These are phyloP conservation scores for Parapsyche elsis DNA, from an alignment of 1,140 invertebrate genomes.

Conservation along the genomic window DNA sequence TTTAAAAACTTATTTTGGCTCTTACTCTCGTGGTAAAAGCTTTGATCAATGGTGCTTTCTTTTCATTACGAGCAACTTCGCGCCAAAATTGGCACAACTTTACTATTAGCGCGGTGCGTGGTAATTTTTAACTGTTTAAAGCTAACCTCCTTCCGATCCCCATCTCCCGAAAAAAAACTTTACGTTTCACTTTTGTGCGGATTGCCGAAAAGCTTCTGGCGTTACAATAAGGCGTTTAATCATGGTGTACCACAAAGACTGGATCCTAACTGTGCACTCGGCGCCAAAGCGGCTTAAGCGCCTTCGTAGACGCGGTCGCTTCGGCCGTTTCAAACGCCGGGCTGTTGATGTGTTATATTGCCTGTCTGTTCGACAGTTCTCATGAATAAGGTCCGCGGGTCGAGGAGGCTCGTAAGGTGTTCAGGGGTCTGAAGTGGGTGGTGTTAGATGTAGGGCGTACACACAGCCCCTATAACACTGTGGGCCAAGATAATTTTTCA, in stretches of 20 bases:
- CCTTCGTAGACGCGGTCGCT: slow-evolving; percentile 18
- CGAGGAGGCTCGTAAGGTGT: slow-evolving; percentile 41
- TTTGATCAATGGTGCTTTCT: not conserved
- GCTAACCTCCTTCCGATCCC: no score
- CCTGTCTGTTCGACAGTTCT: slow-evolving; percentile 56
- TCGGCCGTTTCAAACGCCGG: slow-evolving; percentile 20
- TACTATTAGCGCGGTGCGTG: not conserved
- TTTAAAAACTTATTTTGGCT: no score
- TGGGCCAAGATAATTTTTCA: not conserved
- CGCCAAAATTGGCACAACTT: not conserved
- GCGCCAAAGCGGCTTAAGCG: not conserved
- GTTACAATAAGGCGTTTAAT: slow-evolving; percentile 56
- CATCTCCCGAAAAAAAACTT: slow-evolving; percentile 28
- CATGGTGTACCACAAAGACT: slow-evolving; percentile 55
- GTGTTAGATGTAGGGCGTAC: slow-evolving; percentile 8
- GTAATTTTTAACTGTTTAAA: slow-evolving; percentile 4
- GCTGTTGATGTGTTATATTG: slow-evolving; percentile 54
- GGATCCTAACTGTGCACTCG: slow-evolving; percentile 29
- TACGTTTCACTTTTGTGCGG: slow-evolving; percentile 27
- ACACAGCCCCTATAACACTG: not conserved
- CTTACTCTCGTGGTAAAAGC: not conserved
- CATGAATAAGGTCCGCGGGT: slow-evolving; percentile 55
- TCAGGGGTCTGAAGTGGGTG: slow-evolving; percentile 24
- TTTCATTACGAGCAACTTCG: not conserved
- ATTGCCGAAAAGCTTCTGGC: slow-evolving; percentile 38